Evolutionary conservation across 2,888 invertebrate species (phyloP), one percentile per base, ranked within the genome.

Genomic region (Phlogophora meticulosa): DNA sequence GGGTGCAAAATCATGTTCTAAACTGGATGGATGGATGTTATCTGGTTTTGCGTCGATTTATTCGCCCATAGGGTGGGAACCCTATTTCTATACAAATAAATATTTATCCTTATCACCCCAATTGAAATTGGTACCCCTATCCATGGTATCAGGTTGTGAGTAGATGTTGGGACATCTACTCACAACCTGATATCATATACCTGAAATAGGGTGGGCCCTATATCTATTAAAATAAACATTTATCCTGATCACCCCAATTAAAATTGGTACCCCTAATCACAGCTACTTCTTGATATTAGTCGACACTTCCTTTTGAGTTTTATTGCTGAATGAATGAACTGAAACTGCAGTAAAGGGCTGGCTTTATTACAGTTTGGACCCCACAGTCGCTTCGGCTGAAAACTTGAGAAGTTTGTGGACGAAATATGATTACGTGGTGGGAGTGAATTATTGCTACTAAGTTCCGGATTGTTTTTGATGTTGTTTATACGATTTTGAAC

Each of bases 291-390:
- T 81, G 73, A 80, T 83, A 80, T 83, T 84, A 81, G 79, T 81
- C 72, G 77, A 69, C 78, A 78, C 77, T 76, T 78, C 77, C 74
- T 80, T 76, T 56, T 38, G 49, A 80, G 78, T 82, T 85, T 84
- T 85, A 87, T 81, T 85, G 62, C 77, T 71, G 58, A 76, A 69
- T 67, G 75, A 80, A 80, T 77, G 78, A 78, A 65, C 73, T 76
- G 60, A 45, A 80, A 82, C 61, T 80, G 82, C 80, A 78, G 79
- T 87, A 82, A 83, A 84, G 79, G 79, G 74, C 53, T 72, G 68
- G 40, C 28, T 77, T 83, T 84, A 83, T 82, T 77, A 73, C 77
- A 69, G 67, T 81, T 74, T 40, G 45, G 57, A 68, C 49, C n/a
- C 51, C 58, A 22, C 28, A 68, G 76, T 48, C 45, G 15, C 58